A percentile compares a stretch with the other conserved stretches of the same genome.
phyloP scores from a whole-genome alignment of 1,140 invertebrate genomes.

The Euglossa dilemma region DNA sequence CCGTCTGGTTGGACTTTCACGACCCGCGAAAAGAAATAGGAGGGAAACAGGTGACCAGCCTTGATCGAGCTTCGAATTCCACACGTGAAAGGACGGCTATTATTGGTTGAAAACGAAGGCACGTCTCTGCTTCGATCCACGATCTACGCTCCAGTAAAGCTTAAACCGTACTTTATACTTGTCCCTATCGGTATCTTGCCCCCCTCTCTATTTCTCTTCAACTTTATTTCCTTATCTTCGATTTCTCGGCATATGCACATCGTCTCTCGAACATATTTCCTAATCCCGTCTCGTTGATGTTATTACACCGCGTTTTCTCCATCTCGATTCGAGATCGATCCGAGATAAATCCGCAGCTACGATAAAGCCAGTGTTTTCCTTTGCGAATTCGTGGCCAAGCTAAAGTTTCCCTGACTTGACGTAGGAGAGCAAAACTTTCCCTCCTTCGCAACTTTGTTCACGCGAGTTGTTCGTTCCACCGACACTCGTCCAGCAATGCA shows the following conservation, averaged over 20 bases:
- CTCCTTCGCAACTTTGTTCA: neutral
- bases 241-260: neutral
- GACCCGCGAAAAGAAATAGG: constrained; percentile 25
- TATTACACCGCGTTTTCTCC: no score
- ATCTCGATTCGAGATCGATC: neutral
- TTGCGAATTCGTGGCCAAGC: neutral
- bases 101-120: constrained; percentile 54
- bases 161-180: constrained; percentile 42
- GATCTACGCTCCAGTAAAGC: neutral
- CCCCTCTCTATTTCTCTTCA: neutral
- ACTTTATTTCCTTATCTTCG: constrained; percentile 16
- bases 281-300: no score
- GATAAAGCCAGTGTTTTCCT: no score
- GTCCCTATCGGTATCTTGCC: constrained; percentile 27
- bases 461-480: neutral
- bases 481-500: neutral
- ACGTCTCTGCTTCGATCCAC: constrained; percentile 39
- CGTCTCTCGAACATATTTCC: no score
- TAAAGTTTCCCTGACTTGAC: neutral
- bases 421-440: neutral
- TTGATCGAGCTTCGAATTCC: constrained; percentile 67
- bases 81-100: constrained; percentile 68
- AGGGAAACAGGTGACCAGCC: constrained; percentile 53
- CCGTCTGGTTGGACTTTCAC: constrained; percentile 11
- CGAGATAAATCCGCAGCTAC: neutral